phyloP scores from a whole-genome alignment of 53 echinoderm and acorn worm species.

The Echinarachnius parma region DNA sequence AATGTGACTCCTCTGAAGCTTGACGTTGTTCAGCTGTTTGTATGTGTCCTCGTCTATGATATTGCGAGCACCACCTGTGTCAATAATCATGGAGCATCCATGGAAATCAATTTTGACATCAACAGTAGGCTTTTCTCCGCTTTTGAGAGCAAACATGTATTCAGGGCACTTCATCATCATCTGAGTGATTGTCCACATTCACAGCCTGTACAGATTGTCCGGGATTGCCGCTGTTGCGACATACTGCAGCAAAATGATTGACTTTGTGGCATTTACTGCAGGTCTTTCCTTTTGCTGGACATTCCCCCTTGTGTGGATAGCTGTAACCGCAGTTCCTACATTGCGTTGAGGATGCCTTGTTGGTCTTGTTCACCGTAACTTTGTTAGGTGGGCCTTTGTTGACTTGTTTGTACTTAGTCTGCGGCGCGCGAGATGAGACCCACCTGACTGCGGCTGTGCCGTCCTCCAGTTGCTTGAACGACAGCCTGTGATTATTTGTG shows the following conservation, averaged over 20 bases:
- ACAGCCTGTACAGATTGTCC: not conserved
- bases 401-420: not conserved
- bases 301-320: conserved; percentile 34
- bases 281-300: conserved; percentile 46
- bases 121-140: not conserved
- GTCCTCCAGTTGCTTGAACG: too few species aligned
- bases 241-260: conserved; percentile 39
- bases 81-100: conserved; percentile 17
- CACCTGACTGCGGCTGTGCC: too few species aligned
- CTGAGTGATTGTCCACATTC: not conserved
- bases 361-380: too few species aligned
- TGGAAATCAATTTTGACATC: not conserved
- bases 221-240: conserved; percentile 7
- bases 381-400: too few species aligned
- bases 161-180: conserved; percentile 23
- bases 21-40: conserved; percentile 8
- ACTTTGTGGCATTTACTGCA: conserved; percentile 15
- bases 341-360: too few species aligned
- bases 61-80: conserved; percentile 14
- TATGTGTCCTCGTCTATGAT: conserved; percentile 23
- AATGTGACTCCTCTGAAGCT: not conserved
- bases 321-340: conserved; percentile 11
- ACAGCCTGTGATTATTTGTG: conserved; percentile 62
- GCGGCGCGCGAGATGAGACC: not conserved
- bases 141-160: conserved; percentile 12